Conservation (phyloP, 2,888 invertebrate species). For the Sphecodes monilicornis region DNA sequence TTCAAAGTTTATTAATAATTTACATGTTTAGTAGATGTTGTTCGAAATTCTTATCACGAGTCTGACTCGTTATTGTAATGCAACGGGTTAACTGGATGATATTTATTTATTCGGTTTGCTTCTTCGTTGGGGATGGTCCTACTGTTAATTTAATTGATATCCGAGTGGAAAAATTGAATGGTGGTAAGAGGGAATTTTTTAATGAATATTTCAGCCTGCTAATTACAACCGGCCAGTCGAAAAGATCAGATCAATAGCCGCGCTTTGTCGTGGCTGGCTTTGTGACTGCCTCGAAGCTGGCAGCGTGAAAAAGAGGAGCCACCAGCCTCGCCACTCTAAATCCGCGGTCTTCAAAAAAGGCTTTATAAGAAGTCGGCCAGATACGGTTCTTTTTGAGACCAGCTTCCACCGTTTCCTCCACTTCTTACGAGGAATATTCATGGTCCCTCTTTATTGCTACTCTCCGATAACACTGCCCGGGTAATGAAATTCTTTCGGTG, state of each 20-base stretch:
- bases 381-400: not conserved
- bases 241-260: conserved; percentile 17
- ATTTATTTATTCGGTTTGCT: not conserved
- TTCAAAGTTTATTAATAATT: too few relatives aligned
- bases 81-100: too few relatives aligned
- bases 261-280: conserved; percentile 1
- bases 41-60: too few relatives aligned
- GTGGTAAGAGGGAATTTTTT: not conserved
- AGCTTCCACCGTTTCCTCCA: not conserved
- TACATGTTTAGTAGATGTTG: too few relatives aligned
- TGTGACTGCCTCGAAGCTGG: not conserved
- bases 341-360: not conserved
- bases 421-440: conserved; percentile 25
- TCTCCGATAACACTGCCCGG: not conserved
- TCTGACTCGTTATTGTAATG: too few relatives aligned
- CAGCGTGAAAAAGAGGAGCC: not conserved
- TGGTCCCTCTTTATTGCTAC: conserved; percentile 14
- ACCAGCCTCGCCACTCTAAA: not conserved
- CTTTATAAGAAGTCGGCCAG: conserved; percentile 21
- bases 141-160: not conserved
- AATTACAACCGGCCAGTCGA: not conserved
- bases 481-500: conserved; percentile 15
- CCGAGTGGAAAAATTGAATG: not conserved
- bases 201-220: not conserved
- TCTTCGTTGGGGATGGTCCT: not conserved